Percentiles rank a stretch among this genome's conserved stretches.
These are phyloP conservation scores for Stichopus chloronotus DNA, from an alignment of 35 echinoderm and acorn worm species.

Conservation along the genomic window DNA sequence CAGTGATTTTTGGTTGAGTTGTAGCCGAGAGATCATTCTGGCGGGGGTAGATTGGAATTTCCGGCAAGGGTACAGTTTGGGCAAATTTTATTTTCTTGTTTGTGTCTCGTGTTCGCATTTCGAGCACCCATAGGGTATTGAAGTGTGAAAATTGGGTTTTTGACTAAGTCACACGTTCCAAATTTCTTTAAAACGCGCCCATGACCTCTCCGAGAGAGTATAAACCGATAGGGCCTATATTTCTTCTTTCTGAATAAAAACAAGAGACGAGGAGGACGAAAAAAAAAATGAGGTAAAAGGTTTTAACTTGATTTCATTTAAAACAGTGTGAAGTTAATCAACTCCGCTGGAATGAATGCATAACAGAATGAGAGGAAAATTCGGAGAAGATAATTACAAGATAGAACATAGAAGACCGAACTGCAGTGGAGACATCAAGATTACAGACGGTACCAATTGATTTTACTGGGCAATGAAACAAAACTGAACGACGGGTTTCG, in stretches of 20 bases:
- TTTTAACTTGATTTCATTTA: not conserved
- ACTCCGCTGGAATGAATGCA: not conserved
- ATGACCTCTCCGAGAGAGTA: not conserved
- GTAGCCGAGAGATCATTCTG: conserved; percentile 16
- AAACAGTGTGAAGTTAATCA: not conserved
- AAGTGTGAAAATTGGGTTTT: conserved; percentile 63
- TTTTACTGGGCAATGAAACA: too few species aligned
- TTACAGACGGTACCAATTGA: too few species aligned
- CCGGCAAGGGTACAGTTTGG: conserved; percentile 49
- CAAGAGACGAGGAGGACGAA: not conserved
- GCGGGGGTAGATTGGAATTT: conserved; percentile 47
- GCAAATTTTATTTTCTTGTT: conserved; percentile 59
- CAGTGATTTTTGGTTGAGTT: conserved; percentile 44
- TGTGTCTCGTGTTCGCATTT: conserved; percentile 57
- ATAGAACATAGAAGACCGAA: too few species aligned
- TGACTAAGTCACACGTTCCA: conserved; percentile 50
- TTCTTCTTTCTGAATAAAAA: not conserved
- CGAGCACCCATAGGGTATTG: conserved; percentile 43
- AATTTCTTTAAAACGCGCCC: conserved; percentile 32
- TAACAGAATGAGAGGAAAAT: too few species aligned
- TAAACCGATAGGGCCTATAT: not conserved
- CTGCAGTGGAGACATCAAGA: too few species aligned
- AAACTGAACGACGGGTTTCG: too few species aligned
- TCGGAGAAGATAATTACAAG: too few species aligned
- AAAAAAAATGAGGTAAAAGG: too few species aligned